A percentile compares a stretch with the other conserved stretches of the same genome.
Evolutionary conservation across 2,797 vertebrate species (phyloP).

Genomic region (Pogonophryne albipinna): DNA sequence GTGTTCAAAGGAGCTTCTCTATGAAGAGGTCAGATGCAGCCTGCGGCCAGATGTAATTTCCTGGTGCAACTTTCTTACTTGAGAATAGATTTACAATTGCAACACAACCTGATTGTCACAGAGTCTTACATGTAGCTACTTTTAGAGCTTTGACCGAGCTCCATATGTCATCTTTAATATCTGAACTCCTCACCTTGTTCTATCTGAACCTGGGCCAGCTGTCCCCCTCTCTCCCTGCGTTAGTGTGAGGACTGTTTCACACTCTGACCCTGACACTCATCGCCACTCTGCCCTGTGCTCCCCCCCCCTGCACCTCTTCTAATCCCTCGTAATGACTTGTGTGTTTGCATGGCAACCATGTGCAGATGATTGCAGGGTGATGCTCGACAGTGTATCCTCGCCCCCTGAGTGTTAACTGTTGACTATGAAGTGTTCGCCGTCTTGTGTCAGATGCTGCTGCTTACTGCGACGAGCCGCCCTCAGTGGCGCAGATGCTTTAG

Average conservation of each 20-base stretch:
- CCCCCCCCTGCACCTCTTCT: constrained; percentile 47
- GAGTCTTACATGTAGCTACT: constrained; percentile 13
- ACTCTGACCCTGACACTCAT: constrained; percentile 36
- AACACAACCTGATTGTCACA: constrained; percentile 31
- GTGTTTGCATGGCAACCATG: constrained; percentile 67
- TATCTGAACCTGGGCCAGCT: constrained; percentile 30
- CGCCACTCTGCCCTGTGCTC: constrained; percentile 44
- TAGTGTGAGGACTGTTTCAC: constrained; percentile 32
- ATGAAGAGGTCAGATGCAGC: constrained; percentile 39
- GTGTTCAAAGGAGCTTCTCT: constrained; percentile 37
- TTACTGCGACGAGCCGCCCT: constrained; percentile 31
- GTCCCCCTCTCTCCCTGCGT: neutral
- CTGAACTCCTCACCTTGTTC: constrained; percentile 49
- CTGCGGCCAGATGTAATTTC: constrained; percentile 28
- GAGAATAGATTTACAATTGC: constrained; percentile 41
- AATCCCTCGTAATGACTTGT: constrained; percentile 68
- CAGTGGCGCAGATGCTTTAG: constrained; percentile 28
- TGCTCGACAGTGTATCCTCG: constrained; percentile 37
- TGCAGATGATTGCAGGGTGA: constrained; percentile 53
- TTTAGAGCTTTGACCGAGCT: constrained; percentile 48
- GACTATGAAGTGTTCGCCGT: constrained; percentile 59
- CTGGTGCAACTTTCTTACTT: constrained; percentile 34
- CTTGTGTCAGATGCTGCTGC: constrained; percentile 46
- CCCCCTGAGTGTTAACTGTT: constrained; percentile 45
- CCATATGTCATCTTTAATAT: constrained; percentile 70